Evolutionary conservation across 2,113 vertebrate species (phyloP), one percentile per base, ranked within the genome.

Genomic region (Pachycephala philippinensis): DNA sequence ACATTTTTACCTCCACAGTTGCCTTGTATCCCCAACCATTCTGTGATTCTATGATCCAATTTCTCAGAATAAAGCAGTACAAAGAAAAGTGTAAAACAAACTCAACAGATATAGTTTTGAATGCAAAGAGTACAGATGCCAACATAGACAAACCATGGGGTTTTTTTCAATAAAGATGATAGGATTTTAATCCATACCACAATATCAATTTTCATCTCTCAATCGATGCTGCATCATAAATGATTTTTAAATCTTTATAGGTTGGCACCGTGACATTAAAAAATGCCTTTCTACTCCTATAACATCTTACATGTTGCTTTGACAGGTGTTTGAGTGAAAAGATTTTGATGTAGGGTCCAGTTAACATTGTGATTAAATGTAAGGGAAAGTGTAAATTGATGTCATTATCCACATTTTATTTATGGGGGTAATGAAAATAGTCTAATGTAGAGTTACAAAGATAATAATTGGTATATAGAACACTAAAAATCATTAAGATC

Each of bases 191-290:
- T 35, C 9, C 28, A 50, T 39, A 23, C 2, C 19, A 50, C 18
- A 63, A 27, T 27, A 54, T 20, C 19, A 54, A 5, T 5, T 24
- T 39, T 28, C 9, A 21, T 44, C 16, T 37, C 27, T 64, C 15
- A 42, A 11, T 69, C 0, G 0, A 37, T n/a, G 13, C 6, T 64
- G 18, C 31, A 30, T 15, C 12, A 52, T 57, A 78, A 70, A 30
- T 26, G 0, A 11, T 39, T 44, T 44, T 84, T 10, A 57, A 90
- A 71, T 64, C 2, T 22, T 70, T 50, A 16, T 0, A 0, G 28
- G 4, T 15, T 45, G 24, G 4, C 20, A 71, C 11, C 23, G n/a
- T 30, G 33, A n/a, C 18, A 39, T 17, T 45, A 3, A 61, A 70
- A 77, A 59, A 52, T 22, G 3, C 4, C 52, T 71, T 78, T 61